These are phyloP conservation scores for Euproctis similis DNA, from an alignment of 2,888 invertebrate genomes.

Conservation along the genomic window DNA sequence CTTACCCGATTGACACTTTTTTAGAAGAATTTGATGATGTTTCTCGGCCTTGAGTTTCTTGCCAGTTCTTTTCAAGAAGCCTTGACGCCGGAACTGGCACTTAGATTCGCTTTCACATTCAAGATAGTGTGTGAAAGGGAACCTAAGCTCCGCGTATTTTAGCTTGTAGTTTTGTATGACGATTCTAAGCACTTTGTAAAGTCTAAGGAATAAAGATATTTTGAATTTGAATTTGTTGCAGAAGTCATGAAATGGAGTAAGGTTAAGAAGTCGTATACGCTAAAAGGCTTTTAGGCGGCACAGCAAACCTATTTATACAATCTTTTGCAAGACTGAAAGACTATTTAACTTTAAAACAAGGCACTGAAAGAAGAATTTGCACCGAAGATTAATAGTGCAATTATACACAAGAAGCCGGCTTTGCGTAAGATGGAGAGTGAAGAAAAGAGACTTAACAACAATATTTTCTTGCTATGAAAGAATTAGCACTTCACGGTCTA, in stretches of 20 bases:
- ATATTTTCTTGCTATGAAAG: slow-evolving; percentile 38
- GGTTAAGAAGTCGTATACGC: slow-evolving; percentile 4
- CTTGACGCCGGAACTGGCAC: too few relatives aligned
- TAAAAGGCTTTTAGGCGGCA: slow-evolving; percentile 4
- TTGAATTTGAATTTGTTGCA: too few relatives aligned
- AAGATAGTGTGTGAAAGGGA: too few relatives aligned
- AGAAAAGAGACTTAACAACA: slow-evolving; percentile 37
- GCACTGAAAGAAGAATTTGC: slow-evolving; percentile 7
- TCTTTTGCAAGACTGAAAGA: slow-evolving; percentile 4
- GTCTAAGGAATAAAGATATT: too few relatives aligned
- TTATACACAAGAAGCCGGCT: too few relatives aligned
- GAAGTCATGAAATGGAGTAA: slow-evolving; percentile 3
- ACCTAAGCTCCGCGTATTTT: too few relatives aligned
- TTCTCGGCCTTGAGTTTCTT: too few relatives aligned
- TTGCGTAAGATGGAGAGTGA: slow-evolving; percentile 20
- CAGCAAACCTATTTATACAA: slow-evolving; percentile 5
- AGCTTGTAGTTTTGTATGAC: too few relatives aligned
- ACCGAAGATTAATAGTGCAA: slow-evolving; percentile 7
- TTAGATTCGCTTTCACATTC: too few relatives aligned
- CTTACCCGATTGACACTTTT: not conserved
- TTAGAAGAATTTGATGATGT: slow-evolving; percentile 3
- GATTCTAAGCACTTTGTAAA: too few relatives aligned
- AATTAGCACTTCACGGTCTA: slow-evolving; percentile 32
- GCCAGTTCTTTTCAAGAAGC: too few relatives aligned
- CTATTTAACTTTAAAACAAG: not conserved